phyloP scores from a whole-genome alignment of 1,140 invertebrate genomes.

The Drosophila littoralis region DNA sequence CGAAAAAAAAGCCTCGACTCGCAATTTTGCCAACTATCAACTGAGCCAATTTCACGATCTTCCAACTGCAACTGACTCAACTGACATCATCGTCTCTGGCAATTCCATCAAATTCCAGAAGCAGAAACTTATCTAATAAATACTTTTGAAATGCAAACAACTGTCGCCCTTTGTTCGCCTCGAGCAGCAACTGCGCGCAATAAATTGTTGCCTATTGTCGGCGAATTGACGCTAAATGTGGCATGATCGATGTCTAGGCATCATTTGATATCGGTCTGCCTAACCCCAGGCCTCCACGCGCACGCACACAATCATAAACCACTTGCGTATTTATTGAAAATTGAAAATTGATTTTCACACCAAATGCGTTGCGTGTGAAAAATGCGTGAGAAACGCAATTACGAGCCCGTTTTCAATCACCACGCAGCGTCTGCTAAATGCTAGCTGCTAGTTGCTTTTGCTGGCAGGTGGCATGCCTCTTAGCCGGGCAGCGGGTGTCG shows the following conservation, averaged over 20 bases:
- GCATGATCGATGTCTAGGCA: constrained; percentile 32
- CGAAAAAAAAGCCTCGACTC: not conserved
- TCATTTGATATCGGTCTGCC: constrained; percentile 11
- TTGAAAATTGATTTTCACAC: constrained; percentile 63
- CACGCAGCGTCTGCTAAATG: not conserved
- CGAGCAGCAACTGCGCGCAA: constrained; percentile 14
- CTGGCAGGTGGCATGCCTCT: constrained; percentile 47
- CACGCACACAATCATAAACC: constrained; percentile 37
- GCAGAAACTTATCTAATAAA: constrained; percentile 38
- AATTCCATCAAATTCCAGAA: constrained; percentile 28
- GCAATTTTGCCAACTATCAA: not conserved
- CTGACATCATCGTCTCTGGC: constrained; percentile 39
- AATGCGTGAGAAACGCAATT: constrained; percentile 69
- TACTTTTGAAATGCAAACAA: constrained; percentile 27
- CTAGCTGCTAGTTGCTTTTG: not conserved
- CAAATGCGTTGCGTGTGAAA: constrained; percentile 52
- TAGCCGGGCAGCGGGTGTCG: not conserved
- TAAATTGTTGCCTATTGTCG: constrained; percentile 27
- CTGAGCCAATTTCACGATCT: constrained; percentile 23
- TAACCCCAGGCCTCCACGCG: constrained; percentile 31
- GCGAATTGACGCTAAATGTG: constrained; percentile 36
- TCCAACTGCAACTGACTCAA: constrained; percentile 6
- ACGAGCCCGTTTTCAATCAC: constrained; percentile 41
- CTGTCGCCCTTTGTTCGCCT: constrained; percentile 12
- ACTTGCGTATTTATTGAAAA: constrained; percentile 8